Percentiles rank a stretch among this genome's conserved stretches.
Evolutionary conservation across 2,888 invertebrate genomes (phyloP).

Genomic region (Phyllotreta cruciferae): DNA sequence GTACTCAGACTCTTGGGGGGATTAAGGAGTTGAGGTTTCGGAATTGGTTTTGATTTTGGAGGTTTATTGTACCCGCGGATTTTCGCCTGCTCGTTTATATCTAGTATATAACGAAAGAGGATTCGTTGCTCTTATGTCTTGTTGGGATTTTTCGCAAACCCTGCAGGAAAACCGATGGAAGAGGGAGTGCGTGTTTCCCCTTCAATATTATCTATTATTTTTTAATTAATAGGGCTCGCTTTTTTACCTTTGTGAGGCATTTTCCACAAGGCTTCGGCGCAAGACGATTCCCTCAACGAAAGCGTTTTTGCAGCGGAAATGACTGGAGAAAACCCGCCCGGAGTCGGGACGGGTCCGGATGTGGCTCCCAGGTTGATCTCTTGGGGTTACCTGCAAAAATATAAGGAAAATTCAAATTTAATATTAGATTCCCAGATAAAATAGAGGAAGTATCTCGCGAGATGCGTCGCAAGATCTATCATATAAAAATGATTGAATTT

Average conservation of each 20-base stretch:
- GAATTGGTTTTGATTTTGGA: slow-evolving; percentile 39
- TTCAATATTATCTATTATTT: background rate
- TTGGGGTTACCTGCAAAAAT: slow-evolving; percentile 51
- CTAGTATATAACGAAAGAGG: slow-evolving; percentile 25
- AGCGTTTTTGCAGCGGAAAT: slow-evolving; percentile 62
- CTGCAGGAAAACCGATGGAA: slow-evolving; percentile 1
- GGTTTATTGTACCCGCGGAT: slow-evolving; percentile 31
- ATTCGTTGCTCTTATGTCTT: slow-evolving; percentile 22
- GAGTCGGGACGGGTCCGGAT: slow-evolving; percentile 68
- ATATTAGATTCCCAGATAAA: background rate
- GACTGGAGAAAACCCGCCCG: slow-evolving; percentile 67
- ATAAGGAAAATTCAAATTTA: slow-evolving; percentile 12
- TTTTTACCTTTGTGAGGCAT: slow-evolving; percentile 84
- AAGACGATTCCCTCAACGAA: slow-evolving; percentile 76
- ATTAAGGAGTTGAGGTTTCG: slow-evolving; percentile 35
- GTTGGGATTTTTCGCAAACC: slow-evolving; percentile 21
- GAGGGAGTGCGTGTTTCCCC: too few relatives aligned
- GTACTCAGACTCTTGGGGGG: slow-evolving; percentile 38
- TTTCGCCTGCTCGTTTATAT: slow-evolving; percentile 24
- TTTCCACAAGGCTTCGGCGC: slow-evolving; percentile 82
- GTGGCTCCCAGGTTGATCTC: slow-evolving; percentile 66
- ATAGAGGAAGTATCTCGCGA: background rate
- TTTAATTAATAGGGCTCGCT: background rate
- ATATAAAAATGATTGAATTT: too few relatives aligned
- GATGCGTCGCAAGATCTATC: too few relatives aligned